phyloP scores from a whole-genome alignment of 2,113 vertebrate genomes.

The Nothocercus nigrocapillus region DNA sequence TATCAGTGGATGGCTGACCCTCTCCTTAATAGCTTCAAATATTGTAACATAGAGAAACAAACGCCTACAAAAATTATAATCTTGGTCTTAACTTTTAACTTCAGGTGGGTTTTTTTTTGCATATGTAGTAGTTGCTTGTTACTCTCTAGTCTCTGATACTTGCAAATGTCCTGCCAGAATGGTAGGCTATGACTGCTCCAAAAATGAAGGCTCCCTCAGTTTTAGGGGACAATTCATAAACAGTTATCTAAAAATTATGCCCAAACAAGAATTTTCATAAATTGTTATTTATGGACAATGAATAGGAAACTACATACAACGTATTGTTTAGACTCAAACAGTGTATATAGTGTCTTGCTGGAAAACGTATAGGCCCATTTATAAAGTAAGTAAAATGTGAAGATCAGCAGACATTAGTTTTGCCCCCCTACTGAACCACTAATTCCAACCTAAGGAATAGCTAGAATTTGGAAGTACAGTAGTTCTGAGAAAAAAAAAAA shows the following conservation, averaged over 20 bases:
- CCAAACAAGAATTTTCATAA: background rate
- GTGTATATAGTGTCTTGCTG: background rate
- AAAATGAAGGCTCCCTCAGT: slow-evolving; percentile 21
- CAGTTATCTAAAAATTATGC: background rate
- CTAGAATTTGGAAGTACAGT: accelerated
- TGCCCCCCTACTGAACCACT: background rate
- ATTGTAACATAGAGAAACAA: background rate
- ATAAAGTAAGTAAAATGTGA: background rate
- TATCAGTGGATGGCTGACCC: background rate
- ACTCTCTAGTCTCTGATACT: background rate
- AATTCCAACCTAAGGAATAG: background rate
- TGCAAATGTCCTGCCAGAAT: background rate
- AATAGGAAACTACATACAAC: background rate
- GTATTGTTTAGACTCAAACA: background rate
- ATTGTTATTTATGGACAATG: background rate
- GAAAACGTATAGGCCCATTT: background rate
- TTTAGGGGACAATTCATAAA: background rate
- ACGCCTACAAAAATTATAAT: background rate
- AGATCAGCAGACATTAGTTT: background rate
- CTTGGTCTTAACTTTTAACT: slow-evolving; percentile 37
- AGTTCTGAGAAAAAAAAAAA: background rate
- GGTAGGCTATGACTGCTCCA: background rate
- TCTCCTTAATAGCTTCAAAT: background rate
- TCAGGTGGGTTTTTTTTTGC: background rate
- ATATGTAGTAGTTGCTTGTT: background rate